Percentiles rank a stretch among this genome's conserved stretches.
These are phyloP conservation scores for Bombus sibiricus DNA, from an alignment of 1,140 invertebrate species.

Conservation along the genomic window DNA sequence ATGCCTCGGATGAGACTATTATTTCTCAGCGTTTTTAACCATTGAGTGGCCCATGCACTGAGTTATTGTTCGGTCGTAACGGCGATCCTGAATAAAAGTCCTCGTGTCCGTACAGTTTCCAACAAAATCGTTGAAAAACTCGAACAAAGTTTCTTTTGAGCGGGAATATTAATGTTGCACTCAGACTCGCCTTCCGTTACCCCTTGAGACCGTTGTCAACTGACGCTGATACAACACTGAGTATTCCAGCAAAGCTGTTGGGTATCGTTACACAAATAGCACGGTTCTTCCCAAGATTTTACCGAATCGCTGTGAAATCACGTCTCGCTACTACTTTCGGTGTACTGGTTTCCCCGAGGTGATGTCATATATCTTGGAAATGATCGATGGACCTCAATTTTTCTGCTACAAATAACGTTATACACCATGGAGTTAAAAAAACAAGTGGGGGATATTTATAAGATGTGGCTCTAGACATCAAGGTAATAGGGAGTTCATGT, in stretches of 20 bases:
- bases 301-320: neutral
- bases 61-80: constrained; percentile 14
- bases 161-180: constrained; percentile 45
- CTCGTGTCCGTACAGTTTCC: neutral
- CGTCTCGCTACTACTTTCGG: too few relatives aligned
- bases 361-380: neutral
- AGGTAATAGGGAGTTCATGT: too few relatives aligned
- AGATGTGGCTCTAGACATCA: too few relatives aligned
- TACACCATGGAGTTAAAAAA: too few relatives aligned
- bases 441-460: too few relatives aligned
- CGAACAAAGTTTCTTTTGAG: constrained; percentile 15
- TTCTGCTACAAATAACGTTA: neutral
- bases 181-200: neutral
- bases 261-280: neutral
- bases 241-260: neutral
- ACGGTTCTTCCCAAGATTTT: neutral
- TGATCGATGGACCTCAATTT: neutral
- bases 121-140: constrained; percentile 22
- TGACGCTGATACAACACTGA: neutral
- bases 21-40: constrained; percentile 52
- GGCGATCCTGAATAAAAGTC: constrained; percentile 16
- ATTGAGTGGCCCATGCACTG: neutral
- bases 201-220: constrained; percentile 15
- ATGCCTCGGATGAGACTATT: constrained; percentile 30
- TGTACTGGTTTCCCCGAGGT: neutral